Base-by-base conservation (phyloP, 2,797 vertebrate genomes). In the Smutsia temminckii region DNA sequence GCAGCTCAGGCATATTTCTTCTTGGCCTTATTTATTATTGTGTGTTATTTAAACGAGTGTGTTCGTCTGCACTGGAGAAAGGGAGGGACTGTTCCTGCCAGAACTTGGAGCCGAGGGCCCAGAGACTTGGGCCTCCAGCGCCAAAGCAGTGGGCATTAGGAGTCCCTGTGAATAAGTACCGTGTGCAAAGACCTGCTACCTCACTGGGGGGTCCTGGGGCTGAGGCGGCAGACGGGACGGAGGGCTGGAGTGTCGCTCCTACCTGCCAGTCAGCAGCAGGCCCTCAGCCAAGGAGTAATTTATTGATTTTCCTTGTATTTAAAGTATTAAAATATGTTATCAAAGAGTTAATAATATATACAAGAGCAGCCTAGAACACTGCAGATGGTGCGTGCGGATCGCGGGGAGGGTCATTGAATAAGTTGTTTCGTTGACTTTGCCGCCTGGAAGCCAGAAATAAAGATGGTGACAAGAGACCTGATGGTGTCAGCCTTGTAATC, bases 31-130 rank as follows among this genome's bases (percentile, higher is more conserved):
- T 98, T 98, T 98, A 98, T 98, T 98, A 80, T 71, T 97, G 3
- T 96, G 71, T 98, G 91, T 98, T 98, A 98, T 98, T 98, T 98
- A 98, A 98, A 94, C 57, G 96, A 97, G 49, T 95, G 61, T 93
- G 66, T 97, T 53, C 94, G 96, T 97, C 84, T 69, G 59, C 90
- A 55, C 25, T 20, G n/a, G 94, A 37, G 32, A 17, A 25, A n/a
- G 63, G 21, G 57, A 49, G 88, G 27, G 49, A n/a, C 92, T 63
- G 71, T 32, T 40, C 80, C 89, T 55, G 87, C 81, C 88, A 20
- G 79, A 66, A 69, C 40, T 20, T 34, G 42, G 85, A 77, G 84
- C 37, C 40, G 0, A 25, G 71, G 17, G 46, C 72, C 40, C 2
- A 0, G 40, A 42, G 59, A 51, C 79, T 11, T 11, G 34, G 61